Base-by-base conservation (phyloP, 2,888 invertebrate species). In the Leptothorax acervorum region DNA sequence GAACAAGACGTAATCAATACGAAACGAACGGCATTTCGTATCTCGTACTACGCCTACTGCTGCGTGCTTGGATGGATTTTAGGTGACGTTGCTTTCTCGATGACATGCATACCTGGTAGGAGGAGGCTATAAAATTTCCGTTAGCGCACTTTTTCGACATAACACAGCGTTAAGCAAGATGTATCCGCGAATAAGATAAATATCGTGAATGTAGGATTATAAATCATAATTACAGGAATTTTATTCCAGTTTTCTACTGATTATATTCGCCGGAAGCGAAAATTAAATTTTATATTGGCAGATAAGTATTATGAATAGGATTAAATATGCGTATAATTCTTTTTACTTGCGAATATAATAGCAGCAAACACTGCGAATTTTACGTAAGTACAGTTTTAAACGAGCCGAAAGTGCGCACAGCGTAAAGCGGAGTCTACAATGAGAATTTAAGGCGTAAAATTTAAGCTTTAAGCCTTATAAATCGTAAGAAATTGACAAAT, bases 91-190 rank as follows among this genome's bases (percentile, higher is more conserved):
- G 82, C 87, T 88, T 91, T 86, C 91, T 84, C 51, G 31, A 3
- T 2, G 3, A 66, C 73, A 85, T 90, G 73, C 8, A 42, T 28
- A 28, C 93, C 93, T 93, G 92, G 9, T 93, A 91, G 78, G 53
- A 76, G 85, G 91, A 92, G 92, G 92, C 92, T 92, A 91, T 89
- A 91, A 91, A 92, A 92, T 93, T 93, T 93, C 92, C 92, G 93
- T 93, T 92, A 91, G 87, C 91, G 88, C 90, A 62, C 39, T 74
- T 51, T 55, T 78, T 42, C 28, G 68, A 28, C 12, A 28, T 51
- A 18, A 12, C 11, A 6, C 31, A 45, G 51, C 23, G 35, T 75
- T 28, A 48, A 12, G 23, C 18, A 62, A 62, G 28, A 35, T n/a
- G 15, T 39, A 18, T 15, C 8, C 11, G 5, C 51, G 48, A 35